Base-by-base conservation (phyloP, 2,888 invertebrate genomes). In the Lordiphosa fenestrarum region DNA sequence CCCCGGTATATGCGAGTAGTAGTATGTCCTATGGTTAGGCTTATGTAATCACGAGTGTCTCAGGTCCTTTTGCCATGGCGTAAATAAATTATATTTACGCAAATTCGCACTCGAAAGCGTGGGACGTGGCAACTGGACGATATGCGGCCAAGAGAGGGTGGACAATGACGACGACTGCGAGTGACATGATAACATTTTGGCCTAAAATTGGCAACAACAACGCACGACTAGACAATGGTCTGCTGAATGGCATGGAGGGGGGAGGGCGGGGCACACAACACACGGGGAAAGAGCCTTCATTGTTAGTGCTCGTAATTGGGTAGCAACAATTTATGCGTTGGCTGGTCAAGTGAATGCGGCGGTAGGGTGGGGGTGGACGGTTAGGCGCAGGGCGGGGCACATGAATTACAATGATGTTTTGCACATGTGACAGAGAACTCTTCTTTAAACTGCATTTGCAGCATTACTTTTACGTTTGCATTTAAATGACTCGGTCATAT, bases 31-130 rank as follows among this genome's bases (percentile, higher is more conserved):
- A 30, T 47, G 49, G 62, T 59, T 56, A 38, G 81, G 77, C 74
- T 84, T 82, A 80, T 74, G 72, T 82, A 82, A 82, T 78, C 78
- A 73, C 66, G 60, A 55, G 60, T 72, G 72, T 53, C 62, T 71
- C 58, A 58, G 59, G 35, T 47, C 47, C 49, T 66, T 46, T 64
- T 50, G 65, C 56, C 46, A 37, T 63, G 65, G 62, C 65, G 62
- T 80, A 80, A 84, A 80, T 80, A 80, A 80, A 80, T 80, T 80
- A 84, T 80, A 84, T 80, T 80, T 80, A 84, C 84, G 84, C 82
- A 80, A 80, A 80, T 84, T 80, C 78, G 70, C 78, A 78, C 82
- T 81, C 67, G 62, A 81, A 64, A 64, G 67, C 47, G 60, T 48
- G 53, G 46, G 37, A 41, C 48, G 61, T 61, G 58, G 68, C 42